These are phyloP conservation scores for Aplochiton taeniatus DNA, from an alignment of 2,797 vertebrate genomes.

Conservation along the genomic window DNA sequence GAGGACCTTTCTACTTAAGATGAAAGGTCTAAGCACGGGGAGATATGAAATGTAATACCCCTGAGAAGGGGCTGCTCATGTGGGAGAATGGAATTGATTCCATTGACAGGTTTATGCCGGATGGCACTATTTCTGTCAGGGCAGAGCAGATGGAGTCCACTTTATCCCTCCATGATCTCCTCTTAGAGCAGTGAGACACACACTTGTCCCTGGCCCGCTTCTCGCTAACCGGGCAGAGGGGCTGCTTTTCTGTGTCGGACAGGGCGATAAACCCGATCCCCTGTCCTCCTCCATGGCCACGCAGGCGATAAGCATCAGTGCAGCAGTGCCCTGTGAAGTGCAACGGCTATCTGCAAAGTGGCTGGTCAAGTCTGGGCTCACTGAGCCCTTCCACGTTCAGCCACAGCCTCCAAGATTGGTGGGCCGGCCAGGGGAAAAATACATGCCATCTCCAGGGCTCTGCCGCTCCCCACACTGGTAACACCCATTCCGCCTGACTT, in stretches of 20 bases:
- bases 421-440: not conserved
- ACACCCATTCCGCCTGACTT: constrained; percentile 8
- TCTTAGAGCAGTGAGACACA: not conserved
- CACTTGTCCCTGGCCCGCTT: constrained; percentile 12
- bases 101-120: constrained; percentile 38
- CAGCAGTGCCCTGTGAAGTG: constrained; percentile 4
- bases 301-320: not conserved
- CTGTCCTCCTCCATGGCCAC: constrained; percentile 12
- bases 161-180: constrained; percentile 16
- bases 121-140: constrained; percentile 31
- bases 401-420: constrained; percentile 5
- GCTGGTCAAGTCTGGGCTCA: constrained; percentile 5
- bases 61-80: constrained; percentile 30
- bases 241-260: constrained; percentile 11
- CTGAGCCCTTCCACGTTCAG: not conserved
- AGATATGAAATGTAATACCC: constrained; percentile 35
- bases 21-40: constrained; percentile 11
- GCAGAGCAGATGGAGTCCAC: constrained; percentile 33
- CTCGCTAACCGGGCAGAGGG: constrained; percentile 15
- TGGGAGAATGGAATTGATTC: constrained; percentile 44
- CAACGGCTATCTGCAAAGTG: not conserved
- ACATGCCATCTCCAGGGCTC: constrained; percentile 2
- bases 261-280: constrained; percentile 32
- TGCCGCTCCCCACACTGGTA: not conserved
- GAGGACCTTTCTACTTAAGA: constrained; percentile 6